Base-by-base conservation (phyloP, 1,140 invertebrate species). In the Nixonia krombeini region DNA sequence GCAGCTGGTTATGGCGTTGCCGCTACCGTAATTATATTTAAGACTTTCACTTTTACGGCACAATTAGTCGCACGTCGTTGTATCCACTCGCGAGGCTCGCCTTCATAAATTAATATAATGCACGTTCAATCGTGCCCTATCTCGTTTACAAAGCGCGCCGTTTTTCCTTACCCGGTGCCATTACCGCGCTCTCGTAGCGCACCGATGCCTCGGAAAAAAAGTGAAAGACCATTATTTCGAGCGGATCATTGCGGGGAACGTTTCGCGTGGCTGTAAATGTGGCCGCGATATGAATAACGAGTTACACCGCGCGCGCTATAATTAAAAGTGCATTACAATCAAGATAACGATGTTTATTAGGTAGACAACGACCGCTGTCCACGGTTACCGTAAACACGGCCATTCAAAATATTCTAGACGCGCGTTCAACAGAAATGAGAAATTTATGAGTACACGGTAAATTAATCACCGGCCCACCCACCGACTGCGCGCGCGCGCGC, bases 21-120 rank as follows among this genome's bases (percentile, higher is more conserved):
- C 52, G 65, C 65, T 68, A 68, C 47, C 42, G 65, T 53, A 62
- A 68, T 68, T 68, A 68, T 62, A 67, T 67, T 64, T 57, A 57
- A 67, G 56, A 72, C 64, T 67, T 72, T 72, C 63, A 55, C 59
- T 72, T 67, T 72, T 67, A 63, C 59, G 51, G 52, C 41, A 55
- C 56, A 72, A 67, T 72, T 50, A 67, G 69, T 61, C 35, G 63
- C 53, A 55, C 51, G 56, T 55, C 45, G 56, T 12, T 42, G 8
- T 59, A 56, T 59, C 63, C 40, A 49, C 63, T 55, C 53, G 26
- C 35, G 47, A 65, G 31, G 6, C 31, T 44, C 41, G 51, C n/a
- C n/a, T 67, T 67, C 46, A 57, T 67, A 61, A 67, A 61, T 67
- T 61, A 67, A 61, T 51, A 61, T 61, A 67, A 67, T 61, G 47